A percentile compares a stretch with the other conserved stretches of the same genome.
These are phyloP conservation scores for Agriopis aurantiaria DNA, from an alignment of 2,888 invertebrate species.

Conservation along the genomic window DNA sequence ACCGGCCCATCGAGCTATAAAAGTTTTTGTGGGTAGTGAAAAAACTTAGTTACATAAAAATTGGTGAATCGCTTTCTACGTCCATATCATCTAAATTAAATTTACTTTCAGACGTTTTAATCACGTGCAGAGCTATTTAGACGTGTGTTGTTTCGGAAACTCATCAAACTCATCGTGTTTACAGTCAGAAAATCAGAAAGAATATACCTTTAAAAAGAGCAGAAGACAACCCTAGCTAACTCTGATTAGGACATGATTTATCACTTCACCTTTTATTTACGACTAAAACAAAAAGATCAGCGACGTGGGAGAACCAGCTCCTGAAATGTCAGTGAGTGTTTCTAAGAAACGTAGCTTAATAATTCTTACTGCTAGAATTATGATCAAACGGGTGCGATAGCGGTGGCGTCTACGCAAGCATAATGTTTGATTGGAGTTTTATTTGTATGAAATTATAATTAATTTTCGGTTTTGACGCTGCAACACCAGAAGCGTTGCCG, in stretches of 20 bases:
- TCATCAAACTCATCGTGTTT: too few relatives aligned
- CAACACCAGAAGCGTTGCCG: too few relatives aligned
- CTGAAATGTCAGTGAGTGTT: conserved; percentile 25
- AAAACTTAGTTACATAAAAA: too few relatives aligned
- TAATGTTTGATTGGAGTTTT: background rate
- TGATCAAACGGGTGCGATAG: background rate
- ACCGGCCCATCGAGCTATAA: too few relatives aligned
- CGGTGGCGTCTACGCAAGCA: background rate
- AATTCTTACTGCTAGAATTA: background rate
- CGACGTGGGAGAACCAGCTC: conserved; percentile 16
- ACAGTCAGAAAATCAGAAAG: background rate
- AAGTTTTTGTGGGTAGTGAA: too few relatives aligned
- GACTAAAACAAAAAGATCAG: conserved; percentile 29
- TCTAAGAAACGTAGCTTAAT: conserved; percentile 17
- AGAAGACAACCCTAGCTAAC: conserved; percentile 43
- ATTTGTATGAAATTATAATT: too few relatives aligned
- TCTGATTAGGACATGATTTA: conserved; percentile 49
- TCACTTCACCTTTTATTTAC: conserved; percentile 37
- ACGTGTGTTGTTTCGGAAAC: too few relatives aligned
- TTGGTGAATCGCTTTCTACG: too few relatives aligned
- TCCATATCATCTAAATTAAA: too few relatives aligned
- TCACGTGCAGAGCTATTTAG: too few relatives aligned
- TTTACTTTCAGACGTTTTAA: too few relatives aligned
- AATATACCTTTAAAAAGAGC: background rate
- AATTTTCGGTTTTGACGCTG: too few relatives aligned